Base-by-base conservation (phyloP, 2,797 vertebrate species). In the Hozukius guyotensis region DNA sequence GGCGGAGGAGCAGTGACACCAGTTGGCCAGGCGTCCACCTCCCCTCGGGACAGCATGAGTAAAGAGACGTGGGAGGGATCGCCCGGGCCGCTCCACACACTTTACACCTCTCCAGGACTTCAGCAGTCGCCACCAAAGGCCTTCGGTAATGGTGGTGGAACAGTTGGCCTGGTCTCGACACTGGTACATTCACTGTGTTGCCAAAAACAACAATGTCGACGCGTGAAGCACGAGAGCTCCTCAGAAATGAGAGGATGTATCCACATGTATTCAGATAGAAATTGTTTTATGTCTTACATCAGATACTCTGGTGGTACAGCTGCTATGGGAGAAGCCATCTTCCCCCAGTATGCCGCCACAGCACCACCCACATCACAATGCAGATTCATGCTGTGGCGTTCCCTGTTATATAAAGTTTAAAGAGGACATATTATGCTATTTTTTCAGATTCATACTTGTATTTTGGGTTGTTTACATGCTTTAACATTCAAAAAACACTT, bases 51-150 rank as follows among this genome's bases (percentile, higher is more conserved):
- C 90, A 92, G 88, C 88, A 90, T 91, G 89, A 90, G 92, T 87
- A 91, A 85, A 89, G 81, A 71, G 85, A 81, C 77, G 89, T 94
- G 92, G 93, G 92, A 88, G 90, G 89, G 92, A 91, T 93, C 87
- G 83, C 89, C 89, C 84, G 46, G 81, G 80, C 82, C 11, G 63
- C 73, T 29, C 64, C 89, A 84, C 89, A 88, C 87, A 72, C 89
- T 92, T 93, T 90, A 84, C 93, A 91, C 93, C 89, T 88, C 91
- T 22, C 78, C 83, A 20, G 67, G 89, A 87, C 89, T 88, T 87
- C 88, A 70, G 78, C 88, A 46, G 77, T 82, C 77, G 20, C 88
- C 84, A 80, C 66, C 80, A 16, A 78, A 80, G 86, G 77, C 86
- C 78, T 13, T 87, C 34, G n/a, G 85, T 9, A 69, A 86, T 83